Conservation (phyloP, 2,797 vertebrate genomes). For the Hephaestus fuliginosus region DNA sequence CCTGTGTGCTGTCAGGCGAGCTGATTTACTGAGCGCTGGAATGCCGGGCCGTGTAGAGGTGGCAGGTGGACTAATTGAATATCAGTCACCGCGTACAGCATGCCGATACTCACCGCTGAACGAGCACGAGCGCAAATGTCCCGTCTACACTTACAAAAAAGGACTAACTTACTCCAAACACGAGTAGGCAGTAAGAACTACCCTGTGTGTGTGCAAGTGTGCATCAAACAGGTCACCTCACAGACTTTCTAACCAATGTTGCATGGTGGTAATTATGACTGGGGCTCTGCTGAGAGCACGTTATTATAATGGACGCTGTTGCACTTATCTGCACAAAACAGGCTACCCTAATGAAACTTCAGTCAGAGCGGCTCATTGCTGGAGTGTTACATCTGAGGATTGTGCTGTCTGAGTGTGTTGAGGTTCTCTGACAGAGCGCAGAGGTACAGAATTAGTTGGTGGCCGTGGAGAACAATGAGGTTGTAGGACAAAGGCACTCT, state of each 20-base stretch:
- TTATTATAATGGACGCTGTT: conserved; percentile 64
- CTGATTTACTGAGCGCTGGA: conserved; percentile 75
- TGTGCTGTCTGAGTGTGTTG: conserved; percentile 41
- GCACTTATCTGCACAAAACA: conserved; percentile 77
- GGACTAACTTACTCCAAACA: conserved; percentile 20
- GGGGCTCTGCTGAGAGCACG: conserved; percentile 58
- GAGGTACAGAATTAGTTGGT: conserved; percentile 55
- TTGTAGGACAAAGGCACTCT: conserved; percentile 53
- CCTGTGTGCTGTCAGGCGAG: conserved; percentile 70
- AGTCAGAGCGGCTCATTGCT: conserved; percentile 61
- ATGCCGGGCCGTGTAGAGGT: conserved; percentile 62
- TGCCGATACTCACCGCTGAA: conserved; percentile 42
- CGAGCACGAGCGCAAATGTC: conserved; percentile 12
- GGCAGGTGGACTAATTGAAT: conserved; percentile 80
- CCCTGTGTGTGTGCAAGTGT: conserved; percentile 10
- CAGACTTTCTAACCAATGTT: conserved; percentile 27
- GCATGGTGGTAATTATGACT: conserved; percentile 65
- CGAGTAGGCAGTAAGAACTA: conserved; percentile 17
- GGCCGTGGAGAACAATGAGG: conserved; percentile 52
- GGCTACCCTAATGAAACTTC: conserved; percentile 73
- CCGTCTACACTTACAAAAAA: conserved; percentile 13
- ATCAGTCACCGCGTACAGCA: conserved; percentile 63
- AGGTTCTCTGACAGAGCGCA: conserved; percentile 46
- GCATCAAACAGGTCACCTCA: conserved; percentile 18
- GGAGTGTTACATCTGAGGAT: conserved; percentile 54